Conservation (phyloP, 2,888 invertebrate species). For the Eremobia ochroleuca region DNA sequence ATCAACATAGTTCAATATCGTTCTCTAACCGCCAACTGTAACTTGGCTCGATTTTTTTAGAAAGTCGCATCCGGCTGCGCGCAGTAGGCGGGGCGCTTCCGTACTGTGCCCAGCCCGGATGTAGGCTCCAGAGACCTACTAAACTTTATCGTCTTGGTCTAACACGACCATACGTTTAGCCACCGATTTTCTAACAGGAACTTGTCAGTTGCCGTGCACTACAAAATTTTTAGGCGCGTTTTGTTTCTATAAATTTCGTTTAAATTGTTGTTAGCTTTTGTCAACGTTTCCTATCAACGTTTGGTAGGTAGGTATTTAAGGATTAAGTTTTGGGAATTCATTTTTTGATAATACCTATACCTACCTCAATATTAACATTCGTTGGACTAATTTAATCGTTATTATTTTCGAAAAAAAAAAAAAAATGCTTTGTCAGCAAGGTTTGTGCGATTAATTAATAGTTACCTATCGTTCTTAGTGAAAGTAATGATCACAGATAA, state of each 20-base stretch:
- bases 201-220: conserved; percentile 44
- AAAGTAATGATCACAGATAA: conserved; percentile 18
- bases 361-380: conserved; percentile 13
- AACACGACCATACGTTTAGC: conserved; percentile 52
- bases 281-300: background rate
- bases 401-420: conserved; percentile 18
- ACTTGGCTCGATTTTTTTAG: conserved; percentile 87
- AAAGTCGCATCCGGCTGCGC: conserved; percentile 89
- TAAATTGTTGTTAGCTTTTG: background rate
- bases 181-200: conserved; percentile 62
- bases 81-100: conserved; percentile 85
- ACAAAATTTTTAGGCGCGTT: conserved; percentile 16
- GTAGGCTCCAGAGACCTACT: conserved; percentile 81
- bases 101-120: conserved; percentile 82
- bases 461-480: conserved; percentile 10
- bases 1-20: conserved; percentile 63
- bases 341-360: background rate
- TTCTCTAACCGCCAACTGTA: conserved; percentile 71
- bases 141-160: conserved; percentile 70
- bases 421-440: background rate
- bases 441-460: conserved; percentile 3
- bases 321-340: conserved; percentile 4
- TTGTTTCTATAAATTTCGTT: conserved; percentile 3
- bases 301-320: background rate
- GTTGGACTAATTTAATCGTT: conserved; percentile 1